These are phyloP conservation scores for Oncopodura yosiiana DNA, from an alignment of 1,140 invertebrate genomes.

Conservation along the genomic window DNA sequence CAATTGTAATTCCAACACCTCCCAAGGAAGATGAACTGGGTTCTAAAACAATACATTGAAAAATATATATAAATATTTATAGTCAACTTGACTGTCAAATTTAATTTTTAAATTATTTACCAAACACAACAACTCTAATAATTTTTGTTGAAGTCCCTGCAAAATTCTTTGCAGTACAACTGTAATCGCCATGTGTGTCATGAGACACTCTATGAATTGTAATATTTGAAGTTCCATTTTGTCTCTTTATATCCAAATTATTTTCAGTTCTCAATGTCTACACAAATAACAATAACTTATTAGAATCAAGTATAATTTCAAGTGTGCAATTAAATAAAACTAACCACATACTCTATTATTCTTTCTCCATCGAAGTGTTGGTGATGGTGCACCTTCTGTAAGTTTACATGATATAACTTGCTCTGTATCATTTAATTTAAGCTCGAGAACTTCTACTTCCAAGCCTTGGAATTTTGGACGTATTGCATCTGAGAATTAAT, in stretches of 20 bases:
- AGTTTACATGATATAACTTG: conserved; percentile 11
- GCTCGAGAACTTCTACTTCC: background rate
- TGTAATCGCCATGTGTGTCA: conserved; percentile 25
- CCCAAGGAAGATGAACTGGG: conserved; percentile 1
- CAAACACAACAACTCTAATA: conserved; percentile 13
- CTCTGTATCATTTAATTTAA: conserved; percentile 22
- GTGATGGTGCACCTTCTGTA: background rate
- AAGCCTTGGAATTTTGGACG: conserved; percentile 7
- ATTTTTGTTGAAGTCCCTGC: conserved; percentile 15
- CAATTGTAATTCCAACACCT: conserved; percentile 2
- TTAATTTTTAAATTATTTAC: conserved; percentile 1
- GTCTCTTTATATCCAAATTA: conserved; percentile 10
- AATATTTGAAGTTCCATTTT: conserved; percentile 16
- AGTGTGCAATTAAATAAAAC: background rate
- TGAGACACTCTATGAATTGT: conserved; percentile 21
- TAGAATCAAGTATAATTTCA: background rate
- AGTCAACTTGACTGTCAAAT: background rate
- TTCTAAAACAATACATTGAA: conserved; percentile 1
- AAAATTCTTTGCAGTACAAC: conserved; percentile 16
- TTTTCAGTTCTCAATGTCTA: conserved; percentile 17
- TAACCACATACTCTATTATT: conserved; percentile 12
- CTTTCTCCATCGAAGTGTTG: conserved; percentile 20
- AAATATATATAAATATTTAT: background rate
- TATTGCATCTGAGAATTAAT: background rate
- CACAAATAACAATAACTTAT: background rate